These are phyloP conservation scores for Condylura cristata DNA, from an alignment of 2,113 vertebrate species.

Conservation along the genomic window DNA sequence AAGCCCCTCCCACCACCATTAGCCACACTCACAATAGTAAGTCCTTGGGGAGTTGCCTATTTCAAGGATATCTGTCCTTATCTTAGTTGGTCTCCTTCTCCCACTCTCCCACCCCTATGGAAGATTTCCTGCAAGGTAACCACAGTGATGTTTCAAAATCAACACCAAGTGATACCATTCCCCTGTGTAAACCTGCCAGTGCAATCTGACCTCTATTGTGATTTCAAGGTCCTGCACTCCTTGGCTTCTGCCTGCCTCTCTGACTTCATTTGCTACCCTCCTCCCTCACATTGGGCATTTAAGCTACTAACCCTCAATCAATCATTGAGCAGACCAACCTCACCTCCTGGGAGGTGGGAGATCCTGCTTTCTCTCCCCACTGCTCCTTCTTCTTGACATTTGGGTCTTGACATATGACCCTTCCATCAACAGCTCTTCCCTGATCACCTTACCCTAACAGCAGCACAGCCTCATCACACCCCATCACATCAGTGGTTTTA, in stretches of 20 bases:
- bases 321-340: not conserved
- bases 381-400: not conserved
- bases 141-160: not conserved
- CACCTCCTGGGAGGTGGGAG: no score
- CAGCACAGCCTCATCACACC: not conserved
- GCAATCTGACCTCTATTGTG: no score
- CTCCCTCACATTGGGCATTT: not conserved
- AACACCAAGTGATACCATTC: not conserved
- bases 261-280: not conserved
- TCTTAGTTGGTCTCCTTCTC: not conserved
- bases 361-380: not conserved
- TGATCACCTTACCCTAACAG: fast-evolving
- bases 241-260: not conserved
- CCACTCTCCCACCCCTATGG: not conserved
- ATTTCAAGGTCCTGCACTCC: not conserved
- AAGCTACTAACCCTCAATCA: not conserved
- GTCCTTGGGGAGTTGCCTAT: not conserved
- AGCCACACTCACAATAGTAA: not conserved
- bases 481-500: not conserved
- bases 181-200: not conserved
- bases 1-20: not conserved
- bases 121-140: not conserved
- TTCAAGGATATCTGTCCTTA: fast-evolving
- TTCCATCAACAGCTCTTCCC: not conserved
- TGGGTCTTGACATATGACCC: not conserved